Conservation (phyloP, 2,888 invertebrate species). For the Pseudococcus jackbeardsleyi region DNA sequence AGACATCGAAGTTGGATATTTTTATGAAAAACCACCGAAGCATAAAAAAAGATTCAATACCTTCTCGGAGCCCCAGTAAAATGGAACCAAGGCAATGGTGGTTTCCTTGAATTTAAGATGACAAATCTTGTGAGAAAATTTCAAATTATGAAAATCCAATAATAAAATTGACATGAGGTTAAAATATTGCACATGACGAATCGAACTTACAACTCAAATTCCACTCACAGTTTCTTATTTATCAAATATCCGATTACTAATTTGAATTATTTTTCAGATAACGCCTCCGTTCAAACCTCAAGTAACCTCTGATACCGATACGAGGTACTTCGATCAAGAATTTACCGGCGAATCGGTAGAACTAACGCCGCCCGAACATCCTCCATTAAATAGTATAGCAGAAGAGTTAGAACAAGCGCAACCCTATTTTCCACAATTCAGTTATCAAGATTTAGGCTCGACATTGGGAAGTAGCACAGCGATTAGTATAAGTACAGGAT, state of each 20-base stretch:
- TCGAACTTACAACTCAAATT: too few species aligned
- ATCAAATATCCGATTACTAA: not conserved
- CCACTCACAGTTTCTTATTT: too few species aligned
- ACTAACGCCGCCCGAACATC: conserved; percentile 91
- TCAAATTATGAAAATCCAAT: too few species aligned
- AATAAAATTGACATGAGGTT: too few species aligned
- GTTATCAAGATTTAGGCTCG: conserved; percentile 72
- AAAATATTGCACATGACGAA: too few species aligned
- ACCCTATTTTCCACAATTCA: conserved; percentile 79
- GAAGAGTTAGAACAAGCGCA: conserved; percentile 74
- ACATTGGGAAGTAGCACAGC: conserved; percentile 77
- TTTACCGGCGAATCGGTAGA: conserved; percentile 98
- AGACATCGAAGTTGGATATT: too few species aligned
- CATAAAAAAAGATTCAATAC: too few species aligned
- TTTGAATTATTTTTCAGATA: conserved; percentile 74
- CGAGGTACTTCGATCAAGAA: conserved; percentile 97
- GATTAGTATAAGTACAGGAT: conserved; percentile 76
- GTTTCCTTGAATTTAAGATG: too few species aligned
- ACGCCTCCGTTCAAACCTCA: conserved; percentile 93
- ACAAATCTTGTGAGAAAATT: too few species aligned
- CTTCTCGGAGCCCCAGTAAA: too few species aligned
- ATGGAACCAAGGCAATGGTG: too few species aligned
- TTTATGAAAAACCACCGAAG: too few species aligned
- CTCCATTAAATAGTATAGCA: conserved; percentile 75
- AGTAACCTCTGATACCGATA: conserved; percentile 96